Percentiles rank a stretch among this genome's conserved stretches.
Conservation (phyloP, 2,797 vertebrate species). For the Lateolabrax maculatus region DNA sequence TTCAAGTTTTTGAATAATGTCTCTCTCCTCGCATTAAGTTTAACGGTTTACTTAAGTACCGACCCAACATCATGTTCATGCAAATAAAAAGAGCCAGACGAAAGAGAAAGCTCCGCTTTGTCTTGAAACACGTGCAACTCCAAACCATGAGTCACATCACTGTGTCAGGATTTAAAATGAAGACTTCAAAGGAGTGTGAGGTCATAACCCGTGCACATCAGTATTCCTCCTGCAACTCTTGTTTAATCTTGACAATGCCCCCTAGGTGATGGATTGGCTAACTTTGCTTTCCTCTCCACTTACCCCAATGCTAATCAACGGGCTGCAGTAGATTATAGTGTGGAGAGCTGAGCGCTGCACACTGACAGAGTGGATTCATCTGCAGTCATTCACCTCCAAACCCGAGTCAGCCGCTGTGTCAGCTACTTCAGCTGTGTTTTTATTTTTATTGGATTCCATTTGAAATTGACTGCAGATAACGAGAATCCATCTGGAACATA, state of each 20-base stretch:
- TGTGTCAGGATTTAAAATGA: slow-evolving; percentile 52
- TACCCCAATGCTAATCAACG: slow-evolving; percentile 68
- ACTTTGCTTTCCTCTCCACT: slow-evolving; percentile 62
- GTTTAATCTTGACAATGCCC: slow-evolving; percentile 60
- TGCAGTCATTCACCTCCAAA: slow-evolving; percentile 64
- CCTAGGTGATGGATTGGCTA: slow-evolving; percentile 70
- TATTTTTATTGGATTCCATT: slow-evolving; percentile 60
- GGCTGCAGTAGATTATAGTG: slow-evolving; percentile 70
- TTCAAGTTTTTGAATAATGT: slow-evolving; percentile 27
- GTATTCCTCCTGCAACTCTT: slow-evolving; percentile 48
- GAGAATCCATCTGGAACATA: slow-evolving; percentile 45
- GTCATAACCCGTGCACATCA: slow-evolving; percentile 56
- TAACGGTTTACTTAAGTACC: slow-evolving; percentile 22
- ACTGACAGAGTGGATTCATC: slow-evolving; percentile 59
- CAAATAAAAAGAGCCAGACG: slow-evolving; percentile 55
- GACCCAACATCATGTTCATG: slow-evolving; percentile 11
- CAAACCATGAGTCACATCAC: slow-evolving; percentile 19
- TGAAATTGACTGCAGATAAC: slow-evolving; percentile 70
- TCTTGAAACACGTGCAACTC: not conserved
- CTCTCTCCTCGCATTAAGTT: slow-evolving; percentile 14
- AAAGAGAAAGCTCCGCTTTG: slow-evolving; percentile 28
- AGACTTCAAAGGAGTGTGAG: slow-evolving; percentile 60
- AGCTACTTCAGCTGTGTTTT: slow-evolving; percentile 54
- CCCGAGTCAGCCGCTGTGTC: slow-evolving; percentile 59
- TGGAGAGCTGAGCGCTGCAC: slow-evolving; percentile 48